Percentiles rank a stretch among this genome's conserved stretches.
Evolutionary conservation across 2,888 invertebrate genomes (phyloP).

Genomic region (Fragum sueziense): DNA sequence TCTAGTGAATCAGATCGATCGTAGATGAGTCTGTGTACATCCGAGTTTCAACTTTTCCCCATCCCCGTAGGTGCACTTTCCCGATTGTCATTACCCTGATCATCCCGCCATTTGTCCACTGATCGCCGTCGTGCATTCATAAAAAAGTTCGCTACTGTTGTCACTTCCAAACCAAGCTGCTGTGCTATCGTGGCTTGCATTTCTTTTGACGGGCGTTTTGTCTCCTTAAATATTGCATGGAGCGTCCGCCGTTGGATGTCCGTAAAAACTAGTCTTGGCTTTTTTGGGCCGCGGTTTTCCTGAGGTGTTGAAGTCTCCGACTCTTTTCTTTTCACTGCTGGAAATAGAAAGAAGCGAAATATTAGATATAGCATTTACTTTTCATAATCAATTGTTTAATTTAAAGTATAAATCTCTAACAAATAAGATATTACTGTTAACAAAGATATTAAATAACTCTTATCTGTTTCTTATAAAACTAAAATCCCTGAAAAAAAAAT

Average conservation of each 20-base stretch:
- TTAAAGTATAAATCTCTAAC: too few relatives aligned
- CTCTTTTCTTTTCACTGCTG: constrained; percentile 78
- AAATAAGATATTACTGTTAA: too few relatives aligned
- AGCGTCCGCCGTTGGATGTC: constrained; percentile 99
- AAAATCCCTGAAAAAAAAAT: not conserved
- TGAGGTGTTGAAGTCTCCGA: constrained; percentile 74
- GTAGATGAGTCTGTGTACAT: not conserved
- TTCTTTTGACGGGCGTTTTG: constrained; percentile 99
- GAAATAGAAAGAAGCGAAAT: constrained; percentile 27
- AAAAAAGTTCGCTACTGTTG: constrained; percentile 99
- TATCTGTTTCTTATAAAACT: too few relatives aligned
- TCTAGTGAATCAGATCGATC: not conserved
- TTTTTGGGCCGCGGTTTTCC: constrained; percentile 91
- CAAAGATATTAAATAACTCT: too few relatives aligned
- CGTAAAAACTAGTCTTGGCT: constrained; percentile 99
- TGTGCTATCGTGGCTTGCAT: constrained; percentile 99
- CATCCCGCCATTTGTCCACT: constrained; percentile 95
- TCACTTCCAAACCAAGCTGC: constrained; percentile 97
- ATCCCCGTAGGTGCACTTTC: constrained; percentile 68
- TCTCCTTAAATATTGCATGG: constrained; percentile 99
- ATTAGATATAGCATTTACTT: too few relatives aligned
- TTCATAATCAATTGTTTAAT: too few relatives aligned
- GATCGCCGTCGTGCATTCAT: constrained; percentile 99
- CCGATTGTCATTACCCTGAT: constrained; percentile 87
- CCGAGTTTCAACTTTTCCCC: constrained; percentile 62